Conservation (phyloP, 1,140 invertebrate genomes). For the Brachionus koreanus region DNA sequence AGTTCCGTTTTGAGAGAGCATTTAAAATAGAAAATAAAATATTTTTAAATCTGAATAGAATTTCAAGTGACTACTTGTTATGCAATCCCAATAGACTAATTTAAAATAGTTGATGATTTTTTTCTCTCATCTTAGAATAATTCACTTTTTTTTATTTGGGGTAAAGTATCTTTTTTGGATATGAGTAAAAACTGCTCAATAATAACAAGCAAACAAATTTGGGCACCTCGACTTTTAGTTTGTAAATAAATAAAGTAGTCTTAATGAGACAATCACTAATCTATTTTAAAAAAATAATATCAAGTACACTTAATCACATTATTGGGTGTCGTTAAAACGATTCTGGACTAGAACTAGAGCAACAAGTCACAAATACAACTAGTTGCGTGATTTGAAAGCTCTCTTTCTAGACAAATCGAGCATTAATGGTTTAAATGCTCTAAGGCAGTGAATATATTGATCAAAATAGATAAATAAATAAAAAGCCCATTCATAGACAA, state of each 20-base stretch:
- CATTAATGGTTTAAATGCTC: constrained; percentile 1
- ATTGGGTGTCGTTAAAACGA: not conserved
- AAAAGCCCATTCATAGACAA: not conserved
- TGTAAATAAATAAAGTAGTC: not conserved
- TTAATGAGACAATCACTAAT: not conserved
- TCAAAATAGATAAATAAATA: constrained; percentile 5
- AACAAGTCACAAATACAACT: not conserved
- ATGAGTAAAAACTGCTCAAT: not conserved
- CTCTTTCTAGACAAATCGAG: not conserved
- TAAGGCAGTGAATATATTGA: not conserved
- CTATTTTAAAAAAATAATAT: not conserved
- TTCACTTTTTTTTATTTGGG: not conserved
- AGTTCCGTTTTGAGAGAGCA: not conserved
- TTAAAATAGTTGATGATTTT: not conserved
- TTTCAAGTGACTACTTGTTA: not conserved
- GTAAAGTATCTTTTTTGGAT: not conserved
- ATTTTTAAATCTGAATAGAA: not conserved
- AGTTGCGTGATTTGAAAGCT: not conserved
- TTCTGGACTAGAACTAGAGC: not conserved
- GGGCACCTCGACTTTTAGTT: not conserved
- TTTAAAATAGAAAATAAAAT: not conserved
- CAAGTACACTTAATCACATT: not conserved
- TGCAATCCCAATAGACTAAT: not conserved
- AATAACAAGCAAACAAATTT: not conserved
- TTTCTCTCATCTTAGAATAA: not conserved